phyloP scores from a whole-genome alignment of 2,888 invertebrate genomes.

The Volucella bombylans region DNA sequence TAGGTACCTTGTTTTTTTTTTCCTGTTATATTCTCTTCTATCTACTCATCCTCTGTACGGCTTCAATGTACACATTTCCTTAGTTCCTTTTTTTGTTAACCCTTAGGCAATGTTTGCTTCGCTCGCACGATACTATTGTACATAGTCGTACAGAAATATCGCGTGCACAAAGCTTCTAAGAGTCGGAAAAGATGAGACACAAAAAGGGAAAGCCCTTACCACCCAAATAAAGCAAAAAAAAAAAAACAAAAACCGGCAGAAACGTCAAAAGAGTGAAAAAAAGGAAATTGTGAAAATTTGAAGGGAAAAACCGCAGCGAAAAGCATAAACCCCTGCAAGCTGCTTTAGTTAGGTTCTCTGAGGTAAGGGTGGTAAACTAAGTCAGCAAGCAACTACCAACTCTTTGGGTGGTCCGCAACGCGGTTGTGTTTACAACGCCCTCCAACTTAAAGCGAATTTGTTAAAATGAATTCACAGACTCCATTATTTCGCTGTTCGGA shows the following conservation, averaged over 20 bases:
- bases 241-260: not conserved
- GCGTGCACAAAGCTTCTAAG: conserved; percentile 46
- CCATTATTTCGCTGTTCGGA: conserved; percentile 22
- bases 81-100: conserved; percentile 23
- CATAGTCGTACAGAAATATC: conserved; percentile 32
- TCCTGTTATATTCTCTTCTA: not conserved
- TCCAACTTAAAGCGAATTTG: conserved; percentile 62
- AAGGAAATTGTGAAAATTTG: conserved; percentile 40
- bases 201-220: too few relatives aligned
- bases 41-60: not conserved
- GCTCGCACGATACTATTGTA: conserved; percentile 27
- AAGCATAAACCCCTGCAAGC: conserved; percentile 55
- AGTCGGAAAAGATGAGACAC: not conserved
- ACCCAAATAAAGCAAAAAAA: not conserved
- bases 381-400: conserved; percentile 47
- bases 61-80: conserved; percentile 26
- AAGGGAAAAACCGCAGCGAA: conserved; percentile 33
- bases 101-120: conserved; percentile 55
- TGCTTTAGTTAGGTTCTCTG: conserved; percentile 49
- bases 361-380: conserved; percentile 36
- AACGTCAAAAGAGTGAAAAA: not conserved
- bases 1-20: not conserved
- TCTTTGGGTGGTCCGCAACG: conserved; percentile 47
- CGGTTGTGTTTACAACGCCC: conserved; percentile 64
- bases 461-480: conserved; percentile 58